Evolutionary conservation across 2,113 vertebrate genomes (phyloP), one percentile per base, ranked within the genome.

Genomic region (Camelus dromedarius): DNA sequence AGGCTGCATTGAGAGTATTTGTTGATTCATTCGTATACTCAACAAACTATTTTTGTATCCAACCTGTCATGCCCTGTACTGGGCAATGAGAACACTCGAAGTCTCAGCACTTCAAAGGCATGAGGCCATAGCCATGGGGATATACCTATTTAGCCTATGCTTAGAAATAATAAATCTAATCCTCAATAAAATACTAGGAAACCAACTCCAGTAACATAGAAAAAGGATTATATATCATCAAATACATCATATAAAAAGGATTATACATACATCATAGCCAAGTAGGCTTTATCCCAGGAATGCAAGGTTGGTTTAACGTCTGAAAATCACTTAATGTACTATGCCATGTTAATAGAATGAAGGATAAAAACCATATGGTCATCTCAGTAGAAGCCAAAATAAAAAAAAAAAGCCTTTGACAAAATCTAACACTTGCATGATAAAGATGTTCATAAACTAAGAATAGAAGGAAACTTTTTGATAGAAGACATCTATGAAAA

Each of bases 231-330:
- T 26, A 15, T 35, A 79, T 56, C 38, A 42, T 42, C 38, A 42
- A 42, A 42, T 42, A 42, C 38, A 42, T 42, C 38, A 42, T 42
- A 42, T 42, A 42, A 42, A 42, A 42, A 42, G 24, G 38, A 88
- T 58, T 79, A 32, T 38, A 86, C 11, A 50, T 20, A 42, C 38
- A 42, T 42, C 19, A 64, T 26, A 60, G 3, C 30, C 77, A 89
- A 42, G 67, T 58, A 56, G 32, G 30, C 66, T 76, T 30, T 72
- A 91, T 93, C 24, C 52, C 69, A 97, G 42, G 80, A 85, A 86
- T 92, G 35, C 56, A 95, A 91, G 52, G 73, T 79, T 89, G 70
- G 76, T 92, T 92, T 80, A 83, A 95, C 19, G 83, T n/a, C 58
- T 3, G 26, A 95, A 92, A 66, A 94, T 46, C 30, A 89, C 84